These are phyloP conservation scores for Gouania willdenowi DNA, from an alignment of 2,797 vertebrate species.

Conservation along the genomic window DNA sequence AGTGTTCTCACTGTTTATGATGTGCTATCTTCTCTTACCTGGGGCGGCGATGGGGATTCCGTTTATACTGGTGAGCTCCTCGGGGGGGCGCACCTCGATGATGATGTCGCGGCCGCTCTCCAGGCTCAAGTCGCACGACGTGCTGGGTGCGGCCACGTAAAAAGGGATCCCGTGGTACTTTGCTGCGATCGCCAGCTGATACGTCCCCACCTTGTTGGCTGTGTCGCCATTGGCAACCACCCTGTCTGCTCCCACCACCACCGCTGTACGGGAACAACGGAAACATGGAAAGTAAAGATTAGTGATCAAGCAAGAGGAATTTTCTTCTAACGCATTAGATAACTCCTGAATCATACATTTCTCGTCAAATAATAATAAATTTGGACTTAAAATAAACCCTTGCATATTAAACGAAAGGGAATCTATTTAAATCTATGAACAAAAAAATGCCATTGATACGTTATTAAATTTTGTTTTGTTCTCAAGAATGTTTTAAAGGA, in stretches of 20 bases:
- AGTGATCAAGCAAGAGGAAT: not conserved
- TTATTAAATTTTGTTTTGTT: too few relatives aligned
- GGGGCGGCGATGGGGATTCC: constrained; percentile 82
- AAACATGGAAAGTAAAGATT: not conserved
- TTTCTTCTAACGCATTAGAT: not conserved
- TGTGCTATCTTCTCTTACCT: constrained; percentile 63
- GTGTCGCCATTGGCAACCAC: constrained; percentile 91
- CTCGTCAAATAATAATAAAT: too few relatives aligned
- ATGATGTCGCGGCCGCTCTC: constrained; percentile 80
- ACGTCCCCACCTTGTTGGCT: constrained; percentile 92
- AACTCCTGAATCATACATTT: too few relatives aligned
- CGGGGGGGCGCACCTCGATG: constrained; percentile 85
- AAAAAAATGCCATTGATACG: too few relatives aligned
- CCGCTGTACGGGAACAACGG: constrained; percentile 64
- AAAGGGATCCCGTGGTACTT: constrained; percentile 87
- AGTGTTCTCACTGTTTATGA: too few relatives aligned
- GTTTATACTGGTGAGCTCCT: constrained; percentile 85
- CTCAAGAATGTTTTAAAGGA: too few relatives aligned
- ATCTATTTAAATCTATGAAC: too few relatives aligned
- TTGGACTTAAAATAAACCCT: too few relatives aligned
- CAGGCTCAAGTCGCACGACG: constrained; percentile 85
- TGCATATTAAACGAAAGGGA: too few relatives aligned
- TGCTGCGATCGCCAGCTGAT: constrained; percentile 86
- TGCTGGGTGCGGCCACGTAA: constrained; percentile 90
- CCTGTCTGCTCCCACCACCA: constrained; percentile 88